Conservation (phyloP, 1,140 invertebrate genomes). For the Heliconius melpomene region DNA sequence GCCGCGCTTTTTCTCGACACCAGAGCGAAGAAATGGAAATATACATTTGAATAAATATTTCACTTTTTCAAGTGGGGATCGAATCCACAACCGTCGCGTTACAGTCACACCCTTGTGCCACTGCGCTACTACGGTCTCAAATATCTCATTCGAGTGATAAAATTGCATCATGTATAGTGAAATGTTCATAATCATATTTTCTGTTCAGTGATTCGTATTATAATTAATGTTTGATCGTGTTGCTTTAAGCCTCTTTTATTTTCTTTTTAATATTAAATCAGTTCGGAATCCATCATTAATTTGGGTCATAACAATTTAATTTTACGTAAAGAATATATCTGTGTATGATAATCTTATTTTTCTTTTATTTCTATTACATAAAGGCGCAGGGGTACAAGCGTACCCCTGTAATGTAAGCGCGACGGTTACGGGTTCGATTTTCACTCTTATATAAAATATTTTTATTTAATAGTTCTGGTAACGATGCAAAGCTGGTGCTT, state of each 20-base stretch:
- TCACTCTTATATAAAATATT: background rate
- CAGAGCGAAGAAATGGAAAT: no score
- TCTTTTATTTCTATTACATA: no score
- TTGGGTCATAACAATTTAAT: background rate
- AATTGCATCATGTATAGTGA: background rate
- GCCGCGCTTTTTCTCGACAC: no score
- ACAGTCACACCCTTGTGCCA: background rate
- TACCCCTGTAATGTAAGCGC: background rate
- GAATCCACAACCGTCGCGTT: no score
- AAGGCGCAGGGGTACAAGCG: background rate
- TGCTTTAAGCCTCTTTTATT: background rate
- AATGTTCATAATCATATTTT: background rate
- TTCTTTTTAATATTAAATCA: background rate
- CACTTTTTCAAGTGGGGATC: no score
- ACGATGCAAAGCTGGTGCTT: no score
- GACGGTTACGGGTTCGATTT: background rate
- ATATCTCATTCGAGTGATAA: background rate
- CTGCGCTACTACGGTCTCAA: no score
- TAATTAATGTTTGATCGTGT: background rate
- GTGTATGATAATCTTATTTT: no score
- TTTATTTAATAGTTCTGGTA: background rate
- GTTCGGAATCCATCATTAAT: background rate
- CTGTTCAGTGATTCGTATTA: constrained; percentile 4
- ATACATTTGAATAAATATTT: no score
- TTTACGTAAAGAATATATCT: background rate